Evolutionary conservation across 2,888 invertebrate species (phyloP).

Genomic region (Orthosia cruda): DNA sequence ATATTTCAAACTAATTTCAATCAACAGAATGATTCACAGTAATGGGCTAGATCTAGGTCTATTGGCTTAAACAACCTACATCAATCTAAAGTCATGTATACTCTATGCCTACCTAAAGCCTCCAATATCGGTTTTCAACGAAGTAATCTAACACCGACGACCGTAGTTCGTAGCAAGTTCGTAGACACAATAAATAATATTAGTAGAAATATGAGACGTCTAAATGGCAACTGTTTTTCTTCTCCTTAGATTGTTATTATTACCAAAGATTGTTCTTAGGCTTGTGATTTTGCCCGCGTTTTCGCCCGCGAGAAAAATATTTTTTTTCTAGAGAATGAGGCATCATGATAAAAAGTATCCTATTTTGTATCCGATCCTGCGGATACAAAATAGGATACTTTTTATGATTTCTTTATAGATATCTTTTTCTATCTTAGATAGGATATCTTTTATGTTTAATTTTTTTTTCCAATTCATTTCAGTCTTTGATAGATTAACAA

Average conservation of each 20-base stretch:
- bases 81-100: neutral
- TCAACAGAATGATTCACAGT: neutral
- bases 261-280: neutral
- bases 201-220: conserved; percentile 28
- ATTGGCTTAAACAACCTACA: neutral
- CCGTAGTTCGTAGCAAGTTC: conserved; percentile 20
- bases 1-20: too few species aligned
- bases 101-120: neutral
- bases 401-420: too few species aligned
- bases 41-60: neutral
- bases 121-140: conserved; percentile 10
- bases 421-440: too few species aligned
- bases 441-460: too few species aligned
- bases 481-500: too few species aligned
- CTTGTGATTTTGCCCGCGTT: neutral
- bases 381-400: too few species aligned
- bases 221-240: conserved; percentile 20
- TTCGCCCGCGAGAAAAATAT: too few species aligned
- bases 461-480: too few species aligned
- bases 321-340: neutral
- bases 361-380: too few species aligned
- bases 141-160: neutral
- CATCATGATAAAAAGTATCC: too few species aligned
- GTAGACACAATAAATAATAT: conserved; percentile 48
- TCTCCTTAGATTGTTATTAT: conserved; percentile 12